Evolutionary conservation across 2,888 invertebrate species (phyloP).

Genomic region (Pollenia labialis): DNA sequence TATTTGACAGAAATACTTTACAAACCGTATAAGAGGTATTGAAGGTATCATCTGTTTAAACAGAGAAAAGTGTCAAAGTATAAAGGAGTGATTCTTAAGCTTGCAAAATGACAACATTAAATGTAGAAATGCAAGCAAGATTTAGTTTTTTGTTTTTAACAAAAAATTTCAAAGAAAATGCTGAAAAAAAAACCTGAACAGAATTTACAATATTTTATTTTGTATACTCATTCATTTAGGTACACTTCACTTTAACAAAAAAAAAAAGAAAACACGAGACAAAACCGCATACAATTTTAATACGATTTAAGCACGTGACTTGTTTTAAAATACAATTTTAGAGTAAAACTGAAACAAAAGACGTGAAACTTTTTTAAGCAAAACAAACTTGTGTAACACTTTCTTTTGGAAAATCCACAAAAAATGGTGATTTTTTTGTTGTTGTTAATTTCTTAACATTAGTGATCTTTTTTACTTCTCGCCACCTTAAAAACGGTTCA

Average conservation of each 20-base stretch:
- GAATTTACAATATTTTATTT: constrained; percentile 9
- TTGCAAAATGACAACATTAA: constrained; percentile 17
- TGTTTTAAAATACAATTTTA: constrained; percentile 25
- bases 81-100: constrained; percentile 21
- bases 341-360: neutral
- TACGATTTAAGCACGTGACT: constrained; percentile 66
- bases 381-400: constrained; percentile 40
- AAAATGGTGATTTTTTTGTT: constrained; percentile 1
- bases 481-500: constrained; percentile 19
- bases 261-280: constrained; percentile 32
- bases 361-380: constrained; percentile 17
- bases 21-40: too few relatives aligned
- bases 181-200: constrained; percentile 3
- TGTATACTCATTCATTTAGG: neutral
- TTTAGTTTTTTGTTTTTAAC: too few relatives aligned
- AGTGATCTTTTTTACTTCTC: neutral
- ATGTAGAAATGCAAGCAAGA: constrained; percentile 1
- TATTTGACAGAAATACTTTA: neutral
- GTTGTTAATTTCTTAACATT: constrained; percentile 12
- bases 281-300: constrained; percentile 53
- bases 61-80: constrained; percentile 21
- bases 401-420: constrained; percentile 55
- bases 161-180: too few relatives aligned
- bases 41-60: neutral
- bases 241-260: constrained; percentile 1